These are phyloP conservation scores for Littorina saxatilis DNA, from an alignment of 1,140 invertebrate species.

Conservation along the genomic window DNA sequence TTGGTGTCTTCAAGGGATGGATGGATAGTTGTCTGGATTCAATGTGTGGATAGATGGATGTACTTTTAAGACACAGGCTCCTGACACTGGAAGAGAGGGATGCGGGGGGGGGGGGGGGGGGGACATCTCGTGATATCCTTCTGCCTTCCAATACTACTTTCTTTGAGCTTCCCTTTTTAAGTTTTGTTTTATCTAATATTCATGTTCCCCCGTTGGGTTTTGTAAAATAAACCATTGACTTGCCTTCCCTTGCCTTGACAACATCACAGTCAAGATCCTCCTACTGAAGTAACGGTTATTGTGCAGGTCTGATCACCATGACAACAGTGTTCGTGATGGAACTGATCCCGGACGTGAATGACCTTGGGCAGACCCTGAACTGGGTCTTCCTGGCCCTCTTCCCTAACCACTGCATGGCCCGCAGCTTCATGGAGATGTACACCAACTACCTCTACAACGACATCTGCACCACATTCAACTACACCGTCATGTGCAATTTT, in stretches of 20 bases:
- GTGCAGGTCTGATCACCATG: constrained; percentile 64
- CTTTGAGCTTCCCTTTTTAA: too few relatives aligned
- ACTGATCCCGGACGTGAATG: constrained; percentile 57
- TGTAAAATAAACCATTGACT: not conserved
- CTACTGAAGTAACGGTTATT: not conserved
- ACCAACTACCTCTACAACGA: constrained; percentile 71
- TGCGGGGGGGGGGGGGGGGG: too few relatives aligned
- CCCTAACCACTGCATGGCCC: constrained; percentile 70
- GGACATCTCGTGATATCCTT: too few relatives aligned
- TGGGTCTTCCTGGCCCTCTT: constrained; percentile 72
- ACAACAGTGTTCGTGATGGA: constrained; percentile 65
- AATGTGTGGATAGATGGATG: too few relatives aligned
- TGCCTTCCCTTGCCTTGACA: too few relatives aligned
- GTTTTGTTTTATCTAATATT: too few relatives aligned
- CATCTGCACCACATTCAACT: constrained; percentile 40
- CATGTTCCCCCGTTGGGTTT: too few relatives aligned
- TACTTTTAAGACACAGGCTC: too few relatives aligned
- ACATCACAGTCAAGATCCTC: not conserved
- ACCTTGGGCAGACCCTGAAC: constrained; percentile 60
- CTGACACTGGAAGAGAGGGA: too few relatives aligned
- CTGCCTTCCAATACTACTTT: too few relatives aligned
- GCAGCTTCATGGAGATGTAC: constrained; percentile 71
- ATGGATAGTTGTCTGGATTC: too few relatives aligned
- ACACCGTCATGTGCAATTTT: not conserved
- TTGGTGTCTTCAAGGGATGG: too few relatives aligned